phyloP scores from a whole-genome alignment of 2,888 invertebrate species.

The Nymphalis c-album region DNA sequence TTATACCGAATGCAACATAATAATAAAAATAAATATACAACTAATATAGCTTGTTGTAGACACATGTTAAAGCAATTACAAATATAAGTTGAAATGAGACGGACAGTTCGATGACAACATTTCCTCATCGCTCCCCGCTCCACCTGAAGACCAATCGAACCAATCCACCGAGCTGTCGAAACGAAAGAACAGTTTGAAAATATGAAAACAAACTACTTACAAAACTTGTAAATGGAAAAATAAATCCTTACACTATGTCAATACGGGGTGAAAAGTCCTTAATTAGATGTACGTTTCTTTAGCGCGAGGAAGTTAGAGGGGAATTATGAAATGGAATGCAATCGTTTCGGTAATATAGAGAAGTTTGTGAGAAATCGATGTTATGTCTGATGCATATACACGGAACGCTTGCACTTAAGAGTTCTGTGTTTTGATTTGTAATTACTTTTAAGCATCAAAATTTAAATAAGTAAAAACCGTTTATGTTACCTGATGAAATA shows the following conservation, averaged over 20 bases:
- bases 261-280: slow-evolving; percentile 29
- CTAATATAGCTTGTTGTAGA: not conserved
- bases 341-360: not conserved
- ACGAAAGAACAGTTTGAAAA: slow-evolving; percentile 64
- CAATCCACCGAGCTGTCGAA: slow-evolving; percentile 53
- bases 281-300: slow-evolving; percentile 29
- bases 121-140: slow-evolving; percentile 27
- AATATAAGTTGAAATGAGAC: not conserved
- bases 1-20: no score
- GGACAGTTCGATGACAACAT: not conserved
- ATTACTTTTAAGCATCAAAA: no score
- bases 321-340: not conserved
- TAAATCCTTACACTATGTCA: slow-evolving; percentile 30
- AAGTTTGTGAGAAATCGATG: not conserved
- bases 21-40: no score
- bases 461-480: no score
- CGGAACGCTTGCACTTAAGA: no score
- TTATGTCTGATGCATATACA: not conserved
- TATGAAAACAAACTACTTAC: slow-evolving; percentile 45
- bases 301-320: not conserved
- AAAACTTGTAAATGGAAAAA: slow-evolving; percentile 37
- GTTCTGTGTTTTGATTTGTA: no score
- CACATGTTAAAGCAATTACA: not conserved
- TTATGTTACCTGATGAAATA: no score
- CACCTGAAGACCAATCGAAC: slow-evolving; percentile 18